A percentile compares a stretch with the other conserved stretches of the same genome.
phyloP scores from a whole-genome alignment of 2,113 vertebrate species.

The Dolichallabes microphthalmus region DNA sequence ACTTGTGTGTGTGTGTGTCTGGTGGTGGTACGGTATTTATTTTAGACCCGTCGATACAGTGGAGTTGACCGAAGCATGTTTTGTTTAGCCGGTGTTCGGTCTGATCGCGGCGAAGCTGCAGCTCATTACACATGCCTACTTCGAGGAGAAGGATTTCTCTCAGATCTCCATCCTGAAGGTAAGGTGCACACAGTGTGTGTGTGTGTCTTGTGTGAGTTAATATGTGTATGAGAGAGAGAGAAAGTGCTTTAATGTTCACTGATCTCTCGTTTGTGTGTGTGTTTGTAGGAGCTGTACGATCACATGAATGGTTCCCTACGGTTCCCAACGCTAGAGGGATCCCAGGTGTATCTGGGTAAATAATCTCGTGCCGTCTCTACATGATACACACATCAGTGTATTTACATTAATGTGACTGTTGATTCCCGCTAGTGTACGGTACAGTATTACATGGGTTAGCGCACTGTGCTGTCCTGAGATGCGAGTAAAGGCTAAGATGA shows the following conservation, averaged over 20 bases:
- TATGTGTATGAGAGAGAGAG: not conserved
- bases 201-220: not conserved
- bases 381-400: not conserved
- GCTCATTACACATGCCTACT: constrained; percentile 98
- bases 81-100: constrained; percentile 87
- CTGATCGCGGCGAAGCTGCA: constrained; percentile 95
- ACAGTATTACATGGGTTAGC: not conserved
- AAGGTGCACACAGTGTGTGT: constrained; percentile 37
- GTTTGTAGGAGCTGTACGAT: constrained; percentile 88
- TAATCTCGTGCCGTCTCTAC: not conserved
- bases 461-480: not conserved
- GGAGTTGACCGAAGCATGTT: constrained; percentile 41
- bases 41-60: not conserved
- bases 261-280: constrained; percentile 63
- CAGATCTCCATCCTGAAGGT: constrained; percentile 98
- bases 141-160: constrained; percentile 98
- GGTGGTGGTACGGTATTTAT: not conserved
- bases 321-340: constrained; percentile 83
- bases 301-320: constrained; percentile 94
- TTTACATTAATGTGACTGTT: not conserved
- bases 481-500: not conserved
- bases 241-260: not conserved
- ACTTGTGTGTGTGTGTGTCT: not conserved
- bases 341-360: constrained; percentile 92
- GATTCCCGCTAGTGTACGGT: not conserved